phyloP scores from a whole-genome alignment of 92 coral and sea anemone species.

The Siderastrea radians region DNA sequence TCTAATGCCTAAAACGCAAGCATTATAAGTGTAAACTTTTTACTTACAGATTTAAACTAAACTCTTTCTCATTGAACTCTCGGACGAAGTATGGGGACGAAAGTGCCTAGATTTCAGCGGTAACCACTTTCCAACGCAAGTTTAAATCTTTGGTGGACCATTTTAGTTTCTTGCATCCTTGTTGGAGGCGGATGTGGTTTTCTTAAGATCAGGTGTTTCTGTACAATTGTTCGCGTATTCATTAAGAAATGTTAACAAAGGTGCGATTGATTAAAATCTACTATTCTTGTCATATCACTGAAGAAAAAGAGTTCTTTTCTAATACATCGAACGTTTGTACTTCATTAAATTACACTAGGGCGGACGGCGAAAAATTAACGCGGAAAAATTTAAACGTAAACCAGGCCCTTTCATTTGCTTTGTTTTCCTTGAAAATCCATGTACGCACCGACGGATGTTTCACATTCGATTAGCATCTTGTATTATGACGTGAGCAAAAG shows the following conservation, averaged over 20 bases:
- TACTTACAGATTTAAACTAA: not conserved
- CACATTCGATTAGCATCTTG: not conserved
- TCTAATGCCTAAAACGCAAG: slow-evolving; percentile 3
- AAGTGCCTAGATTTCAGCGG: not conserved
- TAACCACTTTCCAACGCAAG: not conserved
- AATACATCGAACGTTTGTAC: not conserved
- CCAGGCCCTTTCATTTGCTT: not conserved
- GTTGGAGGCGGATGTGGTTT: not conserved
- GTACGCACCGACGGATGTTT: not conserved
- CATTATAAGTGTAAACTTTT: not conserved
- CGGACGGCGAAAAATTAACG: not conserved
- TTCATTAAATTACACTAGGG: not conserved
- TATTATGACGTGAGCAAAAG: no score
- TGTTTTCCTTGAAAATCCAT: not conserved
- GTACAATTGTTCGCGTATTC: not conserved
- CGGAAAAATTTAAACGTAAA: not conserved
- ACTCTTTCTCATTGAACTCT: not conserved
- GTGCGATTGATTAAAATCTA: not conserved
- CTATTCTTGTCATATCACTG: not conserved
- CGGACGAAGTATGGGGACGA: not conserved
- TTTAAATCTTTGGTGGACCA: not conserved
- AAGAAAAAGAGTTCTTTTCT: not conserved
- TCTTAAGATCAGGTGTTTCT: not conserved
- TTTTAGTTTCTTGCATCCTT: not conserved
- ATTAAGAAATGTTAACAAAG: not conserved